Base-by-base conservation (phyloP, 2,888 invertebrate species). In the Gastrophysa polygoni region DNA sequence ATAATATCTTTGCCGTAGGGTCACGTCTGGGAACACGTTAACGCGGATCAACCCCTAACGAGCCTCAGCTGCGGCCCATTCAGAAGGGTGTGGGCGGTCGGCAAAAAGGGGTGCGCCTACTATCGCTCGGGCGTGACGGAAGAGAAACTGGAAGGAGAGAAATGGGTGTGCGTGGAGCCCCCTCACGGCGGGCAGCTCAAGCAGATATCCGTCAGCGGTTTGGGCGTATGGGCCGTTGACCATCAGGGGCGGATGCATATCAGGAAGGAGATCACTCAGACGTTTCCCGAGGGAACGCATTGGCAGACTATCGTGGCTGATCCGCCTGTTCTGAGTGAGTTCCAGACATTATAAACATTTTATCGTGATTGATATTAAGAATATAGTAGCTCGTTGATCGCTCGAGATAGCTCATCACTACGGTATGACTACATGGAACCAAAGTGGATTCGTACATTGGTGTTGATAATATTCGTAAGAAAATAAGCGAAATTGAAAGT, bases 91-190 rank as follows among this genome's bases (percentile, higher is more conserved):
- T 96, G 96, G 96, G 92, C 92, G 0, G 88, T 93, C 14, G 93
- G 93, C 0, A 88, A 89, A 73, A 94, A 92, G 82, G 96, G 96
- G 34, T 91, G 92, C 69, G 88, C 92, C 2, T 95, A 91, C 79
- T 91, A 89, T 82, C 85, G 96, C 70, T 86, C 89, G 73, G 93
- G 92, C 14, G 88, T 95, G 44, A 88, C 86, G 6, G 80, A 83
- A 67, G 85, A 88, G 24, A 90, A 88, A 77, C 88, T 90, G 0
- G 82, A 85, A 70, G 89, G 87, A 79, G 77, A 78, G 57, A 86
- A 87, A 59, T 95, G 95, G 95, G 89, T 91, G 74, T 85, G 89
- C 64, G 89, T 96, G 59, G 94, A 95, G 77, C 84, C 89, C 4
- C 86, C 90, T 0, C 82, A 84, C 32, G 85, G 85, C 10, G 85